Conservation (phyloP, 2,113 vertebrate species). For the Pelobates fuscus region DNA sequence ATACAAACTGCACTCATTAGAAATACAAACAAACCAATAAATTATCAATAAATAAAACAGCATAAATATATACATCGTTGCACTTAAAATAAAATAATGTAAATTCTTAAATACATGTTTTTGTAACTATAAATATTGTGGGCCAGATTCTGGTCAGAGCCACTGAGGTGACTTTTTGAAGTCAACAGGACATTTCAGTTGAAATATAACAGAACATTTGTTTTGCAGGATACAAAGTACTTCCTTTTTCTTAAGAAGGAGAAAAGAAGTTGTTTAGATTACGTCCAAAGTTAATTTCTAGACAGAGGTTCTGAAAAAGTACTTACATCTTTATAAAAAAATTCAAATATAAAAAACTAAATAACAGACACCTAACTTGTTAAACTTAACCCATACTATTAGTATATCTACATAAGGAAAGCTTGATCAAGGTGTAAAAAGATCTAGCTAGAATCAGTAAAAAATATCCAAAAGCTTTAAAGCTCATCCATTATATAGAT, state of each 20-base stretch:
- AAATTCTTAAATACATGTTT: conserved; percentile 25
- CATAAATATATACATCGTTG: conserved; percentile 54
- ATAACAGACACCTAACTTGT: neutral
- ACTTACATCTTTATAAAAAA: neutral
- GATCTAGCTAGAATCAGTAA: neutral
- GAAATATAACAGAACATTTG: neutral
- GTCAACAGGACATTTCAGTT: neutral
- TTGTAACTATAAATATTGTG: conserved; percentile 1
- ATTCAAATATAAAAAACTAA: neutral
- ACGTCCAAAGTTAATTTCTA: too few species aligned
- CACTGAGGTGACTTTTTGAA: neutral
- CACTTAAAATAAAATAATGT: conserved; percentile 23
- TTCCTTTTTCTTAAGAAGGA: neutral
- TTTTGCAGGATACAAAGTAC: neutral
- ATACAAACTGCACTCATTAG: conserved; percentile 44
- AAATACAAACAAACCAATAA: conserved; percentile 58
- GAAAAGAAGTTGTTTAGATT: too few species aligned
- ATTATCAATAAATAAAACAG: conserved; percentile 60
- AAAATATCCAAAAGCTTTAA: too few species aligned
- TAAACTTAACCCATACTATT: neutral
- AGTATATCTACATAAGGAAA: neutral
- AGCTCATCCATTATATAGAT: neutral
- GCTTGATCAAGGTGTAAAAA: too few species aligned
- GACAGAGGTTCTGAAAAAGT: too few species aligned
- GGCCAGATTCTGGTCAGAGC: neutral